Evolutionary conservation across 2,113 vertebrate species (phyloP).

Genomic region (Rhinichthys klamathensis): DNA sequence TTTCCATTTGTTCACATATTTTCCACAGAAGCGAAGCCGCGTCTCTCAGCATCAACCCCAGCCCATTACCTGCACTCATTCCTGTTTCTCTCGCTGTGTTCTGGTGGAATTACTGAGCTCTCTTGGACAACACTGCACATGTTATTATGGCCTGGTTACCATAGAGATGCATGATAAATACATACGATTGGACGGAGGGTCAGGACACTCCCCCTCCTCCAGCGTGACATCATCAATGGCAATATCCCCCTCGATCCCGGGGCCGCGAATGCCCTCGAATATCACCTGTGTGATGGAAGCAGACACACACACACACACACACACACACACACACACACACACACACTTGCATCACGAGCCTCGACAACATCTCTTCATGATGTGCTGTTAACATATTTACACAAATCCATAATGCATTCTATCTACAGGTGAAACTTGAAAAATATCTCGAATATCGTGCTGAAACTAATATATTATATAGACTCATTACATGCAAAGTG

Average conservation of each 20-base stretch:
- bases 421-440: too few species aligned
- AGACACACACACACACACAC: background rate
- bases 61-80: constrained; percentile 63
- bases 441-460: too few species aligned
- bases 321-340: background rate
- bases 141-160: constrained; percentile 66
- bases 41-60: too few species aligned
- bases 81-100: constrained; percentile 62
- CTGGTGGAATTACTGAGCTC: constrained; percentile 65
- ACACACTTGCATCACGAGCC: background rate
- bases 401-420: too few species aligned
- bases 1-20: background rate
- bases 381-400: background rate
- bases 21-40: background rate
- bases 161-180: constrained; percentile 60
- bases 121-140: constrained; percentile 58
- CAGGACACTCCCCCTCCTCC: constrained; percentile 93
- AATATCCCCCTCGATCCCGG: constrained; percentile 98
- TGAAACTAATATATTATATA: too few species aligned
- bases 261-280: constrained; percentile 93
- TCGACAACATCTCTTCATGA: background rate
- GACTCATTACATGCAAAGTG: too few species aligned
- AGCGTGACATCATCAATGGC: constrained; percentile 95
- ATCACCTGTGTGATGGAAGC: constrained; percentile 82
- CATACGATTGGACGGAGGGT: constrained; percentile 87